phyloP scores from a whole-genome alignment of 2,888 invertebrate genomes.

The Periphyllus acericola region DNA sequence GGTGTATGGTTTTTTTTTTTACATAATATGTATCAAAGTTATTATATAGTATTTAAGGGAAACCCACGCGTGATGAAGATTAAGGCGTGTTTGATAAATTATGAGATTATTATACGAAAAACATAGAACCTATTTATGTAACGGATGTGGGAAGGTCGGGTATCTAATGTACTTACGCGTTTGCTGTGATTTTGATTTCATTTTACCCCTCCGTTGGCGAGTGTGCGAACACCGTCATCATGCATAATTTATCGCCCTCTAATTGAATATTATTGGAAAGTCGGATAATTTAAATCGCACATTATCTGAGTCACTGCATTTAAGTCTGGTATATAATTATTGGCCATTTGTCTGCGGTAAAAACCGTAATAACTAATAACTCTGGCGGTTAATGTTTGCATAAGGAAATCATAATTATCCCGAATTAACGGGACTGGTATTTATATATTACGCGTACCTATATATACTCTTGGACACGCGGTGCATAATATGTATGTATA shows the following conservation, averaged over 20 bases:
- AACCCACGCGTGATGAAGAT: neutral
- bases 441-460: neutral
- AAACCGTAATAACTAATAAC: conserved; percentile 6
- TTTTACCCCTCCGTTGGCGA: neutral
- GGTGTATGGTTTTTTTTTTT: neutral
- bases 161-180: neutral
- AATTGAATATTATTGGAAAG: conserved; percentile 51
- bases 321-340: conserved; percentile 33
- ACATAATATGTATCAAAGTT: neutral
- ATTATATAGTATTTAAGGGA: neutral
- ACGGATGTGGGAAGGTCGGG: neutral
- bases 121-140: neutral
- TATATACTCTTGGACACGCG: neutral
- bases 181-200: neutral
- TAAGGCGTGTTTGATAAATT: neutral
- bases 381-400: conserved; percentile 26
- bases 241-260: conserved; percentile 47
- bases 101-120: neutral
- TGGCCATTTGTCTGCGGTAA: conserved; percentile 8
- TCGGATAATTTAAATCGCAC: conserved; percentile 39
- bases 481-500: neutral
- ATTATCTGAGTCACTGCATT: neutral
- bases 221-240: neutral
- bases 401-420: conserved; percentile 47
- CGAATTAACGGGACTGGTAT: neutral